Conservation (phyloP, 1,140 invertebrate genomes). For the Tachypleus tridentatus region DNA sequence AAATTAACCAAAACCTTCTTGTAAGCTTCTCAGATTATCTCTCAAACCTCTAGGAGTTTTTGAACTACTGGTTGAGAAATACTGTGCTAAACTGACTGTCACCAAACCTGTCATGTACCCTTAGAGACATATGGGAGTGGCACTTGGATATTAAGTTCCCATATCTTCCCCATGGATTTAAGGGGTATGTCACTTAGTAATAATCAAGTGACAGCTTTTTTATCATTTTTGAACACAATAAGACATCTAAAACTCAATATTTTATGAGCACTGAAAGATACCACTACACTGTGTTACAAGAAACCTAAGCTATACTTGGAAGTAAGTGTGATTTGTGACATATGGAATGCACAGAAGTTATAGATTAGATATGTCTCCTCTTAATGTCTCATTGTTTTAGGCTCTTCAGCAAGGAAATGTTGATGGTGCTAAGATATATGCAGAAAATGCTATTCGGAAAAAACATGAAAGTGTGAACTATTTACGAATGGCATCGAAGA, state of each 20-base stretch:
- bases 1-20: too few species aligned
- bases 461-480: constrained; percentile 98
- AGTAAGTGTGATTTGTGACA: neutral
- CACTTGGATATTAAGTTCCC: too few species aligned
- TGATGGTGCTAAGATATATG: constrained; percentile 95
- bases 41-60: too few species aligned
- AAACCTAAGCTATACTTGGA: neutral
- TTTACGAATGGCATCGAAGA: constrained; percentile 89
- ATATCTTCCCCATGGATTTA: too few species aligned
- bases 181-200: too few species aligned
- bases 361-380: neutral
- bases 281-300: neutral
- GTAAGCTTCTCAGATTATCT: too few species aligned
- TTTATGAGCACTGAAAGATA: neutral
- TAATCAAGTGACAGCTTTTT: too few species aligned
- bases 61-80: too few species aligned
- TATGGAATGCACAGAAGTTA: neutral
- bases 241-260: neutral
- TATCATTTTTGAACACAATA: neutral
- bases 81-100: too few species aligned
- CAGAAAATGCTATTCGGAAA: constrained; percentile 96
- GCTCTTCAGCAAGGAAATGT: constrained; percentile 49
- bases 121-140: too few species aligned
- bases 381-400: constrained; percentile 2
- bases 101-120: too few species aligned